A percentile compares a stretch with the other conserved stretches of the same genome.
Conservation (phyloP, 2,113 vertebrate genomes). For the Grallaria varia region DNA sequence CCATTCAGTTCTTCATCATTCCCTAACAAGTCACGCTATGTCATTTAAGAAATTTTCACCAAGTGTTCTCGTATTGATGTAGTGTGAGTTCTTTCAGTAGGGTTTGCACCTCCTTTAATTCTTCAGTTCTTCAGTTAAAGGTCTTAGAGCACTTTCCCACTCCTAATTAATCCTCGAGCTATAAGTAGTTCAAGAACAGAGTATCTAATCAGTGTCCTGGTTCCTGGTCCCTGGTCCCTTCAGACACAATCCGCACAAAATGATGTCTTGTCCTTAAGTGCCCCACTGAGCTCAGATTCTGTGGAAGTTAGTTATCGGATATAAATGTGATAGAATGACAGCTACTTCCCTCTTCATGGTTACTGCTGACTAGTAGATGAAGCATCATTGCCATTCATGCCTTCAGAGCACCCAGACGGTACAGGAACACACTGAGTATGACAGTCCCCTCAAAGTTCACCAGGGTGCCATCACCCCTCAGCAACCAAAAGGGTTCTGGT, state of each 20-base stretch:
- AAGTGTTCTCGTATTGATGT: neutral
- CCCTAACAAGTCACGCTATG: neutral
- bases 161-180: neutral
- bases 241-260: neutral
- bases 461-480: neutral
- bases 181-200: slow-evolving; percentile 53
- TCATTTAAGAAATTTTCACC: neutral
- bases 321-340: neutral
- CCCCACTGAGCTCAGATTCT: neutral
- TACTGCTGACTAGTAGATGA: neutral
- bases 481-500: neutral
- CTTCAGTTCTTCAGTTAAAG: slow-evolving; percentile 14
- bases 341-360: neutral
- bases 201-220: neutral
- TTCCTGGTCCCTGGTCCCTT: slow-evolving; percentile 5
- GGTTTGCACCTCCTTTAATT: neutral
- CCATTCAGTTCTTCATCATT: neutral
- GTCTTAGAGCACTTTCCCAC: slow-evolving; percentile 1
- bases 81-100: neutral
- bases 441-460: neutral
- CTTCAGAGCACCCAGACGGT: neutral
- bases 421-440: neutral
- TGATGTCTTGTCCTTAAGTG: neutral
- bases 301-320: neutral
- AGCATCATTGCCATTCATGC: neutral